Conservation (phyloP, 2,113 vertebrate genomes). For the Laticauda colubrina region DNA sequence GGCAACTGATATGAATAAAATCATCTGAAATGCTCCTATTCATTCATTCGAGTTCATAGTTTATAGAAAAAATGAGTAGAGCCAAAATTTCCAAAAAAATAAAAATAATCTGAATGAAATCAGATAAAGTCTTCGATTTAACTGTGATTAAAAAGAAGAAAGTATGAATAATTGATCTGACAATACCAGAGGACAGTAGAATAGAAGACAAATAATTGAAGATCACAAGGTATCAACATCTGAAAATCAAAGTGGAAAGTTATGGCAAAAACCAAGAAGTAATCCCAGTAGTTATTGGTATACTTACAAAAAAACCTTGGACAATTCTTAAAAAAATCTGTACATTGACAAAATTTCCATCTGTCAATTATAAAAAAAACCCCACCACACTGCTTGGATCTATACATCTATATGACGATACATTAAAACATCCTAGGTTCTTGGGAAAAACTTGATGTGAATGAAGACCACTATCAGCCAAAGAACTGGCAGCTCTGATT, state of each 20-base stretch:
- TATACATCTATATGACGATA: background rate
- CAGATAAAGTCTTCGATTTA: background rate
- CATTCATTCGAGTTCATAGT: background rate
- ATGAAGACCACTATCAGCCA: background rate
- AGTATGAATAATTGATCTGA: background rate
- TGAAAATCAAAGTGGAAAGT: background rate
- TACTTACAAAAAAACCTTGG: background rate
- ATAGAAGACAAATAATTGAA: background rate
- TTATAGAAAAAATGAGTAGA: background rate
- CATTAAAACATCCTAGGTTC: background rate
- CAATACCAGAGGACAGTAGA: background rate
- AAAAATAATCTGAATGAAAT: background rate
- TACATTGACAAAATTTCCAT: background rate
- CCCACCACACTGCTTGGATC: background rate
- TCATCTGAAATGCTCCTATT: background rate
- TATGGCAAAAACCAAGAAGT: background rate
- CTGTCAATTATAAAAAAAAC: background rate
- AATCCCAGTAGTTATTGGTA: background rate
- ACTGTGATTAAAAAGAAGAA: background rate
- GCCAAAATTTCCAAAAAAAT: background rate
- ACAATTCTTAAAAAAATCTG: background rate
- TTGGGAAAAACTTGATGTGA: background rate
- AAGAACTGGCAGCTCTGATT: background rate
- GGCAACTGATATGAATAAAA: background rate
- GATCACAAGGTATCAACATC: background rate